Percentiles rank a stretch among this genome's conserved stretches.
phyloP scores from a whole-genome alignment of 92 coral and sea anemone genomes.

The Virgularia gustaviana region DNA sequence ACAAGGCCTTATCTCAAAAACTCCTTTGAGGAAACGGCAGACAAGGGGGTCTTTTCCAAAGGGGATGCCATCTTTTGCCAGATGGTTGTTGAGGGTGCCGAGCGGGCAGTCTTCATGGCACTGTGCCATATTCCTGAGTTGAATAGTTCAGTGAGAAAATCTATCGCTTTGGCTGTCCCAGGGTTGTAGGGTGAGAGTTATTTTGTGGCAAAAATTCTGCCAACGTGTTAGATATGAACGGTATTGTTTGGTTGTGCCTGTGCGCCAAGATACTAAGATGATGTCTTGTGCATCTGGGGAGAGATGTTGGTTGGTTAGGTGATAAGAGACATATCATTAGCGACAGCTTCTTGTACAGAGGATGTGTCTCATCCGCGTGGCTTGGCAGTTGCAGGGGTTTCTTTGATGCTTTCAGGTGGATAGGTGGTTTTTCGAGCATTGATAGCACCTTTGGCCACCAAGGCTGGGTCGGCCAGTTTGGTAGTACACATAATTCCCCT shows the following conservation, averaged over 20 bases:
- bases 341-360: slow-evolving; percentile 3
- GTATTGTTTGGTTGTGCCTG: slow-evolving; percentile 20
- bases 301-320: slow-evolving; percentile 34
- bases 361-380: slow-evolving; percentile 8
- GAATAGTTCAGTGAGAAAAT: not conserved
- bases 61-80: too few species aligned
- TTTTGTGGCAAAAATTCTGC: not conserved
- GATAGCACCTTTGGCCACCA: slow-evolving; percentile 7
- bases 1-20: too few species aligned
- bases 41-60: too few species aligned
- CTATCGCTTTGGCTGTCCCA: not conserved
- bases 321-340: slow-evolving; percentile 27
- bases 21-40: too few species aligned
- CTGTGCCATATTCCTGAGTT: not conserved
- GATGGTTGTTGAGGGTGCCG: not conserved
- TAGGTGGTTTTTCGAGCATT: slow-evolving; percentile 8
- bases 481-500: slow-evolving; percentile 9
- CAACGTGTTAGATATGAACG: not conserved
- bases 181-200: not conserved
- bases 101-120: not conserved
- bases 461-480: slow-evolving; percentile 18
- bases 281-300: slow-evolving; percentile 9
- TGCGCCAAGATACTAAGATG: slow-evolving; percentile 43
- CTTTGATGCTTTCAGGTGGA: slow-evolving; percentile 11
- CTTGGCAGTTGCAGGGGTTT: not conserved